These are phyloP conservation scores for Glareola pratincola DNA, from an alignment of 2,113 vertebrate species.

Conservation along the genomic window DNA sequence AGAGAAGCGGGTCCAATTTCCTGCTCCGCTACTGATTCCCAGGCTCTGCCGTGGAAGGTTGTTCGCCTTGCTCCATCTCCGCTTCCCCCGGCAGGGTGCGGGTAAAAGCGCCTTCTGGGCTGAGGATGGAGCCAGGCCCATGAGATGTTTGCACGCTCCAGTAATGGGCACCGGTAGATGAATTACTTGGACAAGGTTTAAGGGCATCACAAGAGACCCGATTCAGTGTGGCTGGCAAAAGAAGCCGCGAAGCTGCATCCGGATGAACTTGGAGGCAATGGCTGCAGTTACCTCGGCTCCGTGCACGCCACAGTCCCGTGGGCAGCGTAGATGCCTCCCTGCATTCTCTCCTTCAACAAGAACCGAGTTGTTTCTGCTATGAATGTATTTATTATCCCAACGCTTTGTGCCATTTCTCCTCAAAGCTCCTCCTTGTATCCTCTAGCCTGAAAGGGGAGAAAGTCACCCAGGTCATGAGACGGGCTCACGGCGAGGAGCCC, in stretches of 20 bases:
- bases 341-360: conserved; percentile 69
- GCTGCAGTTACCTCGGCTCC: not conserved
- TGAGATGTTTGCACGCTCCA: not conserved
- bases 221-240: not conserved
- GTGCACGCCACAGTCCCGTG: not conserved
- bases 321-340: not conserved
- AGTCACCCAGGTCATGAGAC: not conserved
- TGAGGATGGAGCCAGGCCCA: not conserved
- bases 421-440: not conserved
- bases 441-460: not conserved
- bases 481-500: fast-evolving
- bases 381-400: not conserved
- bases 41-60: not conserved
- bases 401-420: not conserved
- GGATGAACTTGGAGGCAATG: not conserved
- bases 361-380: conserved; percentile 72
- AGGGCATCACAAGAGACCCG: not conserved
- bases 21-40: not conserved
- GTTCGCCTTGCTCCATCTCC: not conserved
- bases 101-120: not conserved
- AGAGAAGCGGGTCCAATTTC: not conserved
- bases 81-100: not conserved
- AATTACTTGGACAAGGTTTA: not conserved
- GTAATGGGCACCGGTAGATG: not conserved
- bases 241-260: not conserved